These are phyloP conservation scores for Tinamus guttatus DNA, from an alignment of 2,113 vertebrate genomes.

Conservation along the genomic window DNA sequence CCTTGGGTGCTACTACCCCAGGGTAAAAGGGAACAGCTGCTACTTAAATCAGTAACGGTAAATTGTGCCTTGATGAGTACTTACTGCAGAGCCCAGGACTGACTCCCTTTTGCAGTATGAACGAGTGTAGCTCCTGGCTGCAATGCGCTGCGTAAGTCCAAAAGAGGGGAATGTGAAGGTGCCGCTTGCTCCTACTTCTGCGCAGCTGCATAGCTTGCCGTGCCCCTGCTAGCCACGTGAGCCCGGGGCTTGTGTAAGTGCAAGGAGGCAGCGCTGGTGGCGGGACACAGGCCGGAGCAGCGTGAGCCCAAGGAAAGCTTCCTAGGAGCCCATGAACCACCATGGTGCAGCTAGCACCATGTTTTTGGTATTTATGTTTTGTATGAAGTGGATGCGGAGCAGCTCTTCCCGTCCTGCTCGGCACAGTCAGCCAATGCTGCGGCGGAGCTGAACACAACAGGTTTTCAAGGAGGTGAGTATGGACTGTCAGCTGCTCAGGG, in stretches of 20 bases:
- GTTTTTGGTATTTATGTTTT: neutral
- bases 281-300: neutral
- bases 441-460: neutral
- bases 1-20: no score
- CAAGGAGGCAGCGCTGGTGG: no score
- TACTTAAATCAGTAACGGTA: neutral
- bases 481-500: neutral
- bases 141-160: neutral
- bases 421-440: neutral
- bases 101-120: neutral
- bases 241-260: neutral
- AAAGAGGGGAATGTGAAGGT: neutral
- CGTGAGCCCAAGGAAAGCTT: neutral
- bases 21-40: neutral
- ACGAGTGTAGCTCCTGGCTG: neutral
- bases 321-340: neutral
- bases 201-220: neutral
- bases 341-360: neutral
- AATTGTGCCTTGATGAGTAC: no score
- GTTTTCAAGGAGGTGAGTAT: neutral
- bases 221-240: neutral
- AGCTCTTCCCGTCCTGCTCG: neutral
- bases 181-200: neutral
- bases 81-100: neutral
- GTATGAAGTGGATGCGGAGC: neutral